These are phyloP conservation scores for Phyllotis vaccarum DNA, from an alignment of 2,797 vertebrate species.

Conservation along the genomic window DNA sequence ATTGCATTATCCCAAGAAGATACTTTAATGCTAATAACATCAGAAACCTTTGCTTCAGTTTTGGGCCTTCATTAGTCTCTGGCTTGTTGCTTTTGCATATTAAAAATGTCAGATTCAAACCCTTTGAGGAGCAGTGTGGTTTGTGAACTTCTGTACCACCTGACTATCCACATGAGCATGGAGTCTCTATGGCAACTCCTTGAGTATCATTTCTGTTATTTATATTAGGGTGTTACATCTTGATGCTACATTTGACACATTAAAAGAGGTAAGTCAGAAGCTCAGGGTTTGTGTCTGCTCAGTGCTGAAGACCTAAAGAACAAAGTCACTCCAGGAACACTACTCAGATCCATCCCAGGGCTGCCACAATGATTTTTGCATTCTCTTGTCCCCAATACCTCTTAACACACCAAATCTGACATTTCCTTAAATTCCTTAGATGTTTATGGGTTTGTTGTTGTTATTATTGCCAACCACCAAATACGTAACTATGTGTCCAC, in stretches of 20 bases:
- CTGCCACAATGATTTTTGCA: background rate
- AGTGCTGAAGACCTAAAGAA: background rate
- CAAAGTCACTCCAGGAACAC: background rate
- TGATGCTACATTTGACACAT: background rate
- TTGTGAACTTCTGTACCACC: background rate
- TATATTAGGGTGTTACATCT: background rate
- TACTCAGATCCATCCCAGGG: background rate
- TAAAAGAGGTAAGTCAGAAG: background rate
- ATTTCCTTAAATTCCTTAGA: background rate
- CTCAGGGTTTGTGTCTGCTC: background rate
- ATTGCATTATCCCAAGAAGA: conserved; percentile 69
- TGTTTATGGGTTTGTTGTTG: background rate
- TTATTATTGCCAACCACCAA: background rate
- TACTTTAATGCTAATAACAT: conserved; percentile 58
- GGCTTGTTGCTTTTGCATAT: background rate
- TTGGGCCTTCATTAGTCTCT: background rate
- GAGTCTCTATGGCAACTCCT: background rate
- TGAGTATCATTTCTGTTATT: background rate
- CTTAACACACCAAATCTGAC: background rate
- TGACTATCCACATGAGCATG: background rate
- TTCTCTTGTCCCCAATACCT: background rate
- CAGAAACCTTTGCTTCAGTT: conserved; percentile 43
- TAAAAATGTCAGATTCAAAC: background rate
- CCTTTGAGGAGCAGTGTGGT: background rate
- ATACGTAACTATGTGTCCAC: background rate